A percentile compares a stretch with the other conserved stretches of the same genome.
phyloP scores from a whole-genome alignment of 1,140 invertebrate genomes.

The fruit fly (Drosophila melanogaster) region Release_6_plus_ISO1_MT NT_033777.3:26204501-26205000 shows the following conservation, averaged over 20 bases:
- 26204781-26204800: too few species aligned
- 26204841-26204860: background rate
- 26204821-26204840: background rate
- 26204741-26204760: too few species aligned
- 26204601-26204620: conserved; percentile 62
- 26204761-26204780: too few species aligned
- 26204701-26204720: background rate
- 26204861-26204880: background rate
- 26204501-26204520: conserved; percentile 58
- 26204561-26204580: conserved; percentile 81
- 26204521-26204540: conserved; percentile 9
- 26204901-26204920: conserved; percentile 5
- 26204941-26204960: conserved; percentile 41
- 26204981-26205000: conserved; percentile 5
- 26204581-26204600: conserved; percentile 80
- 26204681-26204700: background rate
- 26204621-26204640: conserved; percentile 45
- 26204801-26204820: too few species aligned
- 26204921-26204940: conserved; percentile 54
- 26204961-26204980: conserved; percentile 55
- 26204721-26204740: too few species aligned
- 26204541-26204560: conserved; percentile 45
- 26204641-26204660: conserved; percentile 7
- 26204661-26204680: conserved; percentile 5
- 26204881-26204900: conserved; percentile 4